A percentile compares a stretch with the other conserved stretches of the same genome.
Evolutionary conservation across 2,888 invertebrate genomes (phyloP).

Genomic region (Ophioninae sp.): DNA sequence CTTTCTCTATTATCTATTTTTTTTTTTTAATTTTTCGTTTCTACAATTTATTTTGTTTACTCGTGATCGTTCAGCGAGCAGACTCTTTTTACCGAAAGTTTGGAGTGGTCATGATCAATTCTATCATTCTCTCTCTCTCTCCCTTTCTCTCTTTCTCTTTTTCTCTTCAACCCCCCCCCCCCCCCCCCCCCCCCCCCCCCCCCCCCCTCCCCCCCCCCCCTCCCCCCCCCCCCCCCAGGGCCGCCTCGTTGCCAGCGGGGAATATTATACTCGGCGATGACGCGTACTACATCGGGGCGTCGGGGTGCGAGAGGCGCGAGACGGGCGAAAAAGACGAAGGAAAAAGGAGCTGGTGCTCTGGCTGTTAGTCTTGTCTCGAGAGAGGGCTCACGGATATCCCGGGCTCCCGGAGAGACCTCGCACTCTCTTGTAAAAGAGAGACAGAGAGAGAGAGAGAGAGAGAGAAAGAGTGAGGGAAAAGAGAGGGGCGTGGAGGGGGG

Average conservation of each 20-base stretch:
- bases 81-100: too few species aligned
- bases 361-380: slow-evolving; percentile 66
- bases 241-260: slow-evolving; percentile 68
- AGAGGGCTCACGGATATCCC: slow-evolving; percentile 60
- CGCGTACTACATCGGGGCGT: slow-evolving; percentile 71
- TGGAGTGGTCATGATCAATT: too few species aligned
- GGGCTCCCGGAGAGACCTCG: slow-evolving; percentile 55
- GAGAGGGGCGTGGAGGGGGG: slow-evolving; percentile 38
- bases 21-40: too few species aligned
- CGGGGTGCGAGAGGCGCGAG: slow-evolving; percentile 43
- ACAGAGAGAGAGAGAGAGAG: slow-evolving; percentile 39
- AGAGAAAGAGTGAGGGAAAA: slow-evolving; percentile 43
- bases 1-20: too few species aligned
- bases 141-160: too few species aligned
- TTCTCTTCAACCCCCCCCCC: neutral
- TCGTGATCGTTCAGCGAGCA: too few species aligned
- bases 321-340: slow-evolving; percentile 37
- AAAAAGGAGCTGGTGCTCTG: slow-evolving; percentile 43
- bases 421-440: neutral
- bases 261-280: slow-evolving; percentile 80
- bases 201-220: neutral
- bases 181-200: neutral
- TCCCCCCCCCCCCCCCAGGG: slow-evolving; percentile 28
- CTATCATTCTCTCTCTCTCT: too few species aligned
- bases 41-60: too few species aligned